Conservation (phyloP, 2,113 vertebrate species). For the Nasalis larvatus region DNA sequence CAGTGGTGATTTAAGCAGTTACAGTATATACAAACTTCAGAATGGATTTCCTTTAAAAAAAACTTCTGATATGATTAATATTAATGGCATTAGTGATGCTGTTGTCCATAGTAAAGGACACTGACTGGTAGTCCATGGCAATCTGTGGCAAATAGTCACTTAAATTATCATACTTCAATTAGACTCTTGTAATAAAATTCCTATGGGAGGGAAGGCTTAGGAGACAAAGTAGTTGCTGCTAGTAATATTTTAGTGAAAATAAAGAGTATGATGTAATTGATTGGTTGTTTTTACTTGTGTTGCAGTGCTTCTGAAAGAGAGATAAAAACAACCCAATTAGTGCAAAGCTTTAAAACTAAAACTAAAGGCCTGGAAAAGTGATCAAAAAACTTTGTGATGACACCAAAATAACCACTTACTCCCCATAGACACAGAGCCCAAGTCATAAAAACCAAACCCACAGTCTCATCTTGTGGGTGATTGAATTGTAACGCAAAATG, state of each 20-base stretch:
- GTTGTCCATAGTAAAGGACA: neutral
- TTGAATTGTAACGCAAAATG: neutral
- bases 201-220: neutral
- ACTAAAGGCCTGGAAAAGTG: neutral
- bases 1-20: neutral
- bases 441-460: neutral
- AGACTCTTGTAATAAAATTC: neutral
- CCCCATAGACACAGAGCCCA: neutral
- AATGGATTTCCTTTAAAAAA: neutral
- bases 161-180: neutral
- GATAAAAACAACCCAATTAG: neutral
- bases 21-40: neutral
- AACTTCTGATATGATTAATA: neutral
- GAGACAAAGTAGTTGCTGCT: neutral
- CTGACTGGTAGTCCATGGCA: neutral
- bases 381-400: neutral
- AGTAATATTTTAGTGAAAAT: neutral
- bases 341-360: neutral
- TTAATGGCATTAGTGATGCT: neutral
- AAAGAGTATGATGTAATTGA: neutral
- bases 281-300: neutral
- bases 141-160: neutral
- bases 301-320: neutral
- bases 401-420: neutral
- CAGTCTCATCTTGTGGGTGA: neutral